phyloP scores from a whole-genome alignment of 64 coral and sea anemone species.

The Actinia tenebrosa region DNA sequence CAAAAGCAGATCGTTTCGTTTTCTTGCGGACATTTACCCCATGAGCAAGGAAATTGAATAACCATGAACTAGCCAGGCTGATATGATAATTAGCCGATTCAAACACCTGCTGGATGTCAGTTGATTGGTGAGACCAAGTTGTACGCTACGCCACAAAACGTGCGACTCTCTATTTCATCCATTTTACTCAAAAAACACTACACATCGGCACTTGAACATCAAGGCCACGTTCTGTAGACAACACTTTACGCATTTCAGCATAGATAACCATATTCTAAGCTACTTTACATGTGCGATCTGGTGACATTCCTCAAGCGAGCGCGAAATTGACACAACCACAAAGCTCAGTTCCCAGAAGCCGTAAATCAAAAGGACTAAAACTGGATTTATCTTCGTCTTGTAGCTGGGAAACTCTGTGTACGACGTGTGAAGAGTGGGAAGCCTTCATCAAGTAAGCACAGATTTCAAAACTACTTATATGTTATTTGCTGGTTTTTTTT shows the following conservation, averaged over 20 bases:
- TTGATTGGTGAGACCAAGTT: constrained; percentile 8
- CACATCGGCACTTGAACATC: not conserved
- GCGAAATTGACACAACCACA: no score
- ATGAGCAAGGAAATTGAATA: constrained; percentile 36
- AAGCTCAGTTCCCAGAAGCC: not conserved
- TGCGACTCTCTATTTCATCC: not conserved
- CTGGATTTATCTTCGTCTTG: constrained; percentile 19
- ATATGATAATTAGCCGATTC: constrained; percentile 47
- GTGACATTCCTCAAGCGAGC: not conserved
- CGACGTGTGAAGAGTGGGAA: constrained; percentile 43
- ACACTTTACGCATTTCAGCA: not conserved
- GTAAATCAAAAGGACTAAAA: not conserved
- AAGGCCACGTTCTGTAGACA: not conserved
- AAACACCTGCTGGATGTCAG: constrained; percentile 14
- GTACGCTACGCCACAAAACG: not conserved
- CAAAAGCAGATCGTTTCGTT: no score
- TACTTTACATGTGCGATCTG: not conserved
- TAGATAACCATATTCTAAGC: not conserved
- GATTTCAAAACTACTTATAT: not conserved
- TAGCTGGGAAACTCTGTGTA: constrained; percentile 63
- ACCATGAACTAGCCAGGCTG: constrained; percentile 24
- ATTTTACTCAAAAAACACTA: not conserved
- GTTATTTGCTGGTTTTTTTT: not conserved
- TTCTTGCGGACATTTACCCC: constrained; percentile 19
- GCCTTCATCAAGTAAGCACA: constrained; percentile 42